phyloP scores from a whole-genome alignment of 2,888 invertebrate genomes.

The Coleophora flavipennella region DNA sequence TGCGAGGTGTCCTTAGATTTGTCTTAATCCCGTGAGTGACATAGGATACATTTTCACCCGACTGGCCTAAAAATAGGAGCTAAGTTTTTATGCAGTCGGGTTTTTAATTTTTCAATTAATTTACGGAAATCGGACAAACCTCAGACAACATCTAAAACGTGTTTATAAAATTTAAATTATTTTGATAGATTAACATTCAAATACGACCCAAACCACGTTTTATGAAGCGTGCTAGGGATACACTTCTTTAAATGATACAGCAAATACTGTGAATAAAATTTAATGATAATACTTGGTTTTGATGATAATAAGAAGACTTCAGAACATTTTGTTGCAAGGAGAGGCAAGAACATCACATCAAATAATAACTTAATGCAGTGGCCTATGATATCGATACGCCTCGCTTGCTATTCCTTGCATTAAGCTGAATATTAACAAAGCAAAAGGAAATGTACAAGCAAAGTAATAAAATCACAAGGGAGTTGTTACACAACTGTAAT shows the following conservation, averaged over 20 bases:
- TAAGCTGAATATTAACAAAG: slow-evolving; percentile 61
- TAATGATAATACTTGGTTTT: slow-evolving; percentile 7
- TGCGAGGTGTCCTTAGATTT: too few relatives aligned
- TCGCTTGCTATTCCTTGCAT: slow-evolving; percentile 67
- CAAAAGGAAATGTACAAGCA: slow-evolving; percentile 60
- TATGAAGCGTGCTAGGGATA: too few relatives aligned
- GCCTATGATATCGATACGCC: slow-evolving; percentile 25
- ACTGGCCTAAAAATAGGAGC: too few relatives aligned
- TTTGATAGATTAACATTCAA: too few relatives aligned
- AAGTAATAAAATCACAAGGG: slow-evolving; percentile 41
- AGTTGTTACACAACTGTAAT: slow-evolving; percentile 50
- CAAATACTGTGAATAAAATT: slow-evolving; percentile 6
- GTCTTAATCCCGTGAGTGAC: too few relatives aligned
- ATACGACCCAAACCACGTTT: too few relatives aligned
- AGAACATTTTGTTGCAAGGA: slow-evolving; percentile 50
- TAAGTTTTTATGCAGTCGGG: too few relatives aligned
- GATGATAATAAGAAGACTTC: slow-evolving; percentile 9
- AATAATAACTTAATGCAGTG: slow-evolving; percentile 6
- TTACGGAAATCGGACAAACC: too few relatives aligned
- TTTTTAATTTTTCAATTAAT: too few relatives aligned
- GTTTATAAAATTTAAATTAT: too few relatives aligned
- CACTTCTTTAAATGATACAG: slow-evolving; percentile 13
- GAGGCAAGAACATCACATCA: slow-evolving; percentile 41
- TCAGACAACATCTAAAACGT: too few relatives aligned
- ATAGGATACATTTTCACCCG: too few relatives aligned